phyloP scores from a whole-genome alignment of 2,888 invertebrate species.

The Periphyllus acericola region DNA sequence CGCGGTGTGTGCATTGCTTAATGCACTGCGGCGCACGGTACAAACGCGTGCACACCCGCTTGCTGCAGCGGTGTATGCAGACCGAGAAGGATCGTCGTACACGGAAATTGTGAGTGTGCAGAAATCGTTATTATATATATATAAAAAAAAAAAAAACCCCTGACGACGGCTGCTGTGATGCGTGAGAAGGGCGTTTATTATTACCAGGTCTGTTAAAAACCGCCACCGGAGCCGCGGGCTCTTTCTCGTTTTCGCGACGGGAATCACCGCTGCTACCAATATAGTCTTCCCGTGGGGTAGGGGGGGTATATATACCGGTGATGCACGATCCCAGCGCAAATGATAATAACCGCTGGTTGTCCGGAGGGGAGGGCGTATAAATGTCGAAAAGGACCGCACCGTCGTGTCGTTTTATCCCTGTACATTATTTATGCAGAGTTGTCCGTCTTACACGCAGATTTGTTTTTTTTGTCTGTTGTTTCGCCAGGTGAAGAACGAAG shows the following conservation, averaged over 20 bases:
- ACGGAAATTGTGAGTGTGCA: conserved; percentile 28
- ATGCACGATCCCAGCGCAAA: too few relatives aligned
- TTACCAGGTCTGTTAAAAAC: conserved; percentile 27
- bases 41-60: too few relatives aligned
- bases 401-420: neutral
- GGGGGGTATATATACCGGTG: too few relatives aligned
- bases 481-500: conserved; percentile 88
- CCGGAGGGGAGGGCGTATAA: neutral
- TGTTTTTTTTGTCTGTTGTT: conserved; percentile 31
- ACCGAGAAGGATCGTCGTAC: conserved; percentile 2
- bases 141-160: neutral
- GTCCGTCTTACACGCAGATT: neutral
- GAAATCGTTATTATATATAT: conserved; percentile 41
- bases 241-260: neutral
- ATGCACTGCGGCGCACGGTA: neutral
- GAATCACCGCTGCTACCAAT: neutral
- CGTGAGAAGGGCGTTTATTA: conserved; percentile 60
- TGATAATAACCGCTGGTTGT: neutral
- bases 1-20: neutral
- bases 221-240: neutral
- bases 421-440: neutral
- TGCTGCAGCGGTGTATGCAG: neutral
- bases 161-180: neutral
- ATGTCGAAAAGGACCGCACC: neutral
- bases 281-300: too few relatives aligned